Evolutionary conservation across 2,888 invertebrate species (phyloP), one percentile per base, ranked within the genome.

Genomic region (Trissonchulus latispiculum): DNA sequence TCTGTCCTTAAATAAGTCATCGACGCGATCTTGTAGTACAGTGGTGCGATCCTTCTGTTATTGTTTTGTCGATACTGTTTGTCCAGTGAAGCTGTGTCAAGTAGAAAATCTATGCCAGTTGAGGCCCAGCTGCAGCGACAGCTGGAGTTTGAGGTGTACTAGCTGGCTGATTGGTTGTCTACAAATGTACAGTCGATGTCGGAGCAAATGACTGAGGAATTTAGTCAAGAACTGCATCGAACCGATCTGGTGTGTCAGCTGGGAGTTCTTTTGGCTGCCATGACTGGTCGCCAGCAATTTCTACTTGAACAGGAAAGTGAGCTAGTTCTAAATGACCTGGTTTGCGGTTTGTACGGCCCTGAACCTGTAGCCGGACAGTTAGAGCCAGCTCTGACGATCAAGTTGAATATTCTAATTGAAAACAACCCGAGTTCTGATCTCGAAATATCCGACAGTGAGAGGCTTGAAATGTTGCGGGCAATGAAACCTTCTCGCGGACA

Each of bases 401-500:
- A 18, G 29, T 48, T 64, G 8, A 29, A 64, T 15, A 15, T 33
- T 8, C 28, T 64, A 15, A 64, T 8, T 15, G 28, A n/a, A 64
- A 33, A 28, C 8, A 18, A 64, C 28, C 64, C 36, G 36, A 33
- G 1, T 15, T 62, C 71, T 36, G 78, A 76, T 0, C 72, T 81
- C 28, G 78, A 75, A 28, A 77, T 87, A 35, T 80, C 84, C 0
- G 83, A 85, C 1, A 76, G 77, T 2, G 89, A 89, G 79, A 83
- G 86, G 61, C 78, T 81, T 29, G 80, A 87, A 83, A 87, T 90
- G 68, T 85, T 89, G 0, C 78, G 81, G 78, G 89, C 89, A 0
- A 85, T 89, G 76, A 86, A 85, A 0, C 78, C 88, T 36, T 83
- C 80, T 64, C 84, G 85, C 68, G 90, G 89, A 0, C 88, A 88